Percentiles rank a stretch among this genome's conserved stretches.
These are phyloP conservation scores for Tetragonula carbonaria DNA, from an alignment of 2,888 invertebrate genomes.

Conservation along the genomic window DNA sequence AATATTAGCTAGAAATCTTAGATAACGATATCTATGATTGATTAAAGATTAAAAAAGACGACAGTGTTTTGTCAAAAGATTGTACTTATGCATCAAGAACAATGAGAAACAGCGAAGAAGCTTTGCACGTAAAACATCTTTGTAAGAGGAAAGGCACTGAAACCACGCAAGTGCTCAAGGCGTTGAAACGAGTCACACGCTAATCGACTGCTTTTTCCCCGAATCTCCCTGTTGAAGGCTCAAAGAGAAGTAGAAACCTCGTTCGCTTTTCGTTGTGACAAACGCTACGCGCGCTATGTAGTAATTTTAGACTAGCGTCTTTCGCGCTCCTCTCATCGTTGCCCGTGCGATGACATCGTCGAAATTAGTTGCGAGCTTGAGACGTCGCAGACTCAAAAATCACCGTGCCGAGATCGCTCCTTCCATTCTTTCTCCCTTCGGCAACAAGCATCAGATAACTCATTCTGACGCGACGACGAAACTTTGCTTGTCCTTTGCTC, in stretches of 20 bases:
- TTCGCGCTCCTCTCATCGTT: not conserved
- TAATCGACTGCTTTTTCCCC: slow-evolving; percentile 1
- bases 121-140: slow-evolving; percentile 1
- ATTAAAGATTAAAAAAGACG: not conserved
- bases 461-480: slow-evolving; percentile 47
- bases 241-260: slow-evolving; percentile 2
- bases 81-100: not conserved
- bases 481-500: slow-evolving; percentile 16
- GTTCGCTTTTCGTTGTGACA: not conserved
- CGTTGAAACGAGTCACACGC: not conserved
- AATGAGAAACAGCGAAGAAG: not conserved
- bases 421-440: slow-evolving; percentile 12
- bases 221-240: too few relatives aligned
- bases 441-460: slow-evolving; percentile 52
- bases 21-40: not conserved
- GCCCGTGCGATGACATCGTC: slow-evolving; percentile 2
- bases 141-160: not conserved
- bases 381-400: slow-evolving; percentile 17
- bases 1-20: too few relatives aligned
- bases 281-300: not conserved
- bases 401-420: slow-evolving; percentile 44
- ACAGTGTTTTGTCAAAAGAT: not conserved
- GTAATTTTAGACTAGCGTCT: too few relatives aligned
- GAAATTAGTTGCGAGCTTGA: slow-evolving; percentile 31
- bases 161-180: not conserved